phyloP scores from a whole-genome alignment of 2,797 vertebrate genomes.

The Oophaga sylvatica region DNA sequence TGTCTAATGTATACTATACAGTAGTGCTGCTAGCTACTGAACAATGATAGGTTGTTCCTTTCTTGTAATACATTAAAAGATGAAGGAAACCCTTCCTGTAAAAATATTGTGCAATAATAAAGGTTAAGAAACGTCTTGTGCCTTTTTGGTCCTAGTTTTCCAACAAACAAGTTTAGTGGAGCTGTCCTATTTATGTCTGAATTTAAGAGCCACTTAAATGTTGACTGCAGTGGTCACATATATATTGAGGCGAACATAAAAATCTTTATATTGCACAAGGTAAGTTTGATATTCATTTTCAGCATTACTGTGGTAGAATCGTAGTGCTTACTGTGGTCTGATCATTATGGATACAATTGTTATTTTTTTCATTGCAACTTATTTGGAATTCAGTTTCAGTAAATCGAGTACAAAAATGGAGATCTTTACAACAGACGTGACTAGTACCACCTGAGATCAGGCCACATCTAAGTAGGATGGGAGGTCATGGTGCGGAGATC shows the following conservation, averaged over 20 bases:
- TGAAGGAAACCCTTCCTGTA: background rate
- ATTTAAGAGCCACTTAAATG: background rate
- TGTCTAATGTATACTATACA: background rate
- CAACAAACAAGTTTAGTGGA: background rate
- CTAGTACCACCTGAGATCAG: too few species aligned
- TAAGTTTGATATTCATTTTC: background rate
- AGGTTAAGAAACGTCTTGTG: background rate
- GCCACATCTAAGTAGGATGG: too few species aligned
- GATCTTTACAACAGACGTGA: too few species aligned
- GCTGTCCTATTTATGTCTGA: constrained; percentile 14
- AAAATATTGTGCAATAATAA: too few species aligned
- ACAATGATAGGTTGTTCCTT: background rate
- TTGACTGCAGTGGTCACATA: constrained; percentile 6
- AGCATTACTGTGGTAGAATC: background rate
- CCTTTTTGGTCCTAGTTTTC: background rate
- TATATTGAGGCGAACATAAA: background rate
- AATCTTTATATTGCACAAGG: background rate
- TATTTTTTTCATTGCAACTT: background rate
- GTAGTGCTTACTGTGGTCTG: background rate
- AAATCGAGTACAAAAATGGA: too few species aligned
- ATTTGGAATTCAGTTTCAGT: background rate
- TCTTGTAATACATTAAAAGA: background rate
- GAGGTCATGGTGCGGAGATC: background rate
- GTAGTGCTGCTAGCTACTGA: background rate
- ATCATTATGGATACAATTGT: too few species aligned